phyloP scores from a whole-genome alignment of 1,140 invertebrate species.

The Medauroidea extradentata region DNA sequence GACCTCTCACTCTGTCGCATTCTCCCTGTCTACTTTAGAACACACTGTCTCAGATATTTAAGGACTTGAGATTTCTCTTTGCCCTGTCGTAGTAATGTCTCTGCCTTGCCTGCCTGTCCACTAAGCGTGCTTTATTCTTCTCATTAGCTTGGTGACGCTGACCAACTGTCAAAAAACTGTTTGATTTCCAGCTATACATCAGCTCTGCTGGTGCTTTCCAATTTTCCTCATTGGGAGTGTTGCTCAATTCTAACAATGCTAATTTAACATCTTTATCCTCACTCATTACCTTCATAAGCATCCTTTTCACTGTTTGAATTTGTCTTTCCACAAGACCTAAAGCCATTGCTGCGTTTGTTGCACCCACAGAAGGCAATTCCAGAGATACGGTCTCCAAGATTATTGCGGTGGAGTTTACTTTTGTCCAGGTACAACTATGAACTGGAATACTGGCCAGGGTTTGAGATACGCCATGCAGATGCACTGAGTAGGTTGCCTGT shows the following conservation, averaged over 20 bases:
- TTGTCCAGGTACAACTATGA: too few relatives aligned
- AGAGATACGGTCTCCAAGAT: too few relatives aligned
- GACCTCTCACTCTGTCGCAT: too few relatives aligned
- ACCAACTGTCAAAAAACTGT: conserved; percentile 16
- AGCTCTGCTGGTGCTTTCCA: conserved; percentile 17
- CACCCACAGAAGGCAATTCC: too few relatives aligned
- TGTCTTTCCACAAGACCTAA: conserved; percentile 35
- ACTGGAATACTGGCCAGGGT: too few relatives aligned
- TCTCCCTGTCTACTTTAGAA: too few relatives aligned
- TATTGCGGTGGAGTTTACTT: too few relatives aligned
- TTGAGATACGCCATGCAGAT: too few relatives aligned
- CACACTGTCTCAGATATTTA: too few relatives aligned
- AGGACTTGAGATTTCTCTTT: too few relatives aligned
- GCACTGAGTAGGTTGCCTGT: too few relatives aligned
- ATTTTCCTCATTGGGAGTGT: conserved; percentile 10
- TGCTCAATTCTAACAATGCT: conserved; percentile 15
- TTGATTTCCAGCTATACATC: conserved; percentile 14
- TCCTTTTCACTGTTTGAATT: conserved; percentile 32
- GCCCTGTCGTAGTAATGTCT: background rate
- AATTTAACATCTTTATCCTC: conserved; percentile 21
- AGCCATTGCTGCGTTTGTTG: too few relatives aligned
- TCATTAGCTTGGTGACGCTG: conserved; percentile 1
- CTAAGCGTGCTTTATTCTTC: conserved; percentile 2
- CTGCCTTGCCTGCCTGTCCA: background rate
- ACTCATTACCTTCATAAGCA: conserved; percentile 32